phyloP scores from a whole-genome alignment of 1,140 invertebrate genomes.

The Anthonomus grandis region DNA sequence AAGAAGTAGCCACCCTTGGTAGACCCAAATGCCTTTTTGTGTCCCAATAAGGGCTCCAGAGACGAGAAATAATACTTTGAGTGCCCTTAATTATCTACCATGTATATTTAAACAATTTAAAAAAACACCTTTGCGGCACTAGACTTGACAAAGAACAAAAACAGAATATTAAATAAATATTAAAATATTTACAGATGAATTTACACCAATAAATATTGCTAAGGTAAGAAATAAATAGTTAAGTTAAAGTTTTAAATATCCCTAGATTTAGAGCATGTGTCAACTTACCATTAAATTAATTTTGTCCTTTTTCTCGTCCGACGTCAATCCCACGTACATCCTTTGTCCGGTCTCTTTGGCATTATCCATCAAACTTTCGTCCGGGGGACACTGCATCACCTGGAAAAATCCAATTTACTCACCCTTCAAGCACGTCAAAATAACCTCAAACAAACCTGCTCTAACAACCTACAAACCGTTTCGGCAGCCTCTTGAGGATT shows the following conservation, averaged over 20 bases:
- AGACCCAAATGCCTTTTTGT: no score
- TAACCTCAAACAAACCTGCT: conserved; percentile 37
- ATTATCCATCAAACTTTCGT: conserved; percentile 73
- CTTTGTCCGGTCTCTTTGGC: conserved; percentile 76
- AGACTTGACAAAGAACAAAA: no score
- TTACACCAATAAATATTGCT: no score
- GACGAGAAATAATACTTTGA: no score
- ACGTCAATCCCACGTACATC: conserved; percentile 63
- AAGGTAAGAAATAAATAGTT: no score
- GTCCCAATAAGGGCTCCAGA: no score
- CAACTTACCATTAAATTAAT: conserved; percentile 66
- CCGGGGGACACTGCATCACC: conserved; percentile 56
- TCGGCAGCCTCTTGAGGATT: conserved; percentile 45
- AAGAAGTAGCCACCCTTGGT: no score
- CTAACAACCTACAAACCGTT: conserved; percentile 40
- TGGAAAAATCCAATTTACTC: conserved; percentile 6
- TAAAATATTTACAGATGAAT: no score
- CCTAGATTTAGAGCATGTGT: not conserved
- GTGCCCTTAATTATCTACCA: no score
- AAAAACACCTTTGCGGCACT: no score
- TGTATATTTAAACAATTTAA: no score
- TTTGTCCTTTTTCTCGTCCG: conserved; percentile 60
- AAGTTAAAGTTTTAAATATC: not conserved
- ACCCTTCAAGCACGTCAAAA: not conserved
- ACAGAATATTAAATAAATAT: no score